Conservation (phyloP, 2,797 vertebrate species). For the Rhyacichthys aspro region DNA sequence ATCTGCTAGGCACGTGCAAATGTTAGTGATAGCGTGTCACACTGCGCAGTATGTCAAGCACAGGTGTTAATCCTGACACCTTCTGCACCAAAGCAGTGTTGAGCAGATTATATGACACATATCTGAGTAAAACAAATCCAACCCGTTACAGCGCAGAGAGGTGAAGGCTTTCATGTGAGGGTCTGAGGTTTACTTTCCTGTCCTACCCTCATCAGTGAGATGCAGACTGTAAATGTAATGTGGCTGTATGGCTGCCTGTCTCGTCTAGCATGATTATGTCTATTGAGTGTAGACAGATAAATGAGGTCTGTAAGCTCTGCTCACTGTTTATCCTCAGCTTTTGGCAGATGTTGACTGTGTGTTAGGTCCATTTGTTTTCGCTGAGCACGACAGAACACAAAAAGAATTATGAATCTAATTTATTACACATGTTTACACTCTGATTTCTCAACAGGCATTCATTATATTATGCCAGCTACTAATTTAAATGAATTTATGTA, state of each 20-base stretch:
- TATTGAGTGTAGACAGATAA: constrained; percentile 23
- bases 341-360: constrained; percentile 31
- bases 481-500: constrained; percentile 44
- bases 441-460: constrained; percentile 19
- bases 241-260: constrained; percentile 9
- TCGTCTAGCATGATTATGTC: constrained; percentile 16
- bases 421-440: constrained; percentile 30
- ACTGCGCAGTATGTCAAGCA: constrained; percentile 46
- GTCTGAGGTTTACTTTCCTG: constrained; percentile 24
- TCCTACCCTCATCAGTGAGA: constrained; percentile 29
- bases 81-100: constrained; percentile 34
- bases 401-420: constrained; percentile 18
- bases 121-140: constrained; percentile 35
- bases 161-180: constrained; percentile 52
- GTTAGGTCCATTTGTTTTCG: constrained; percentile 31
- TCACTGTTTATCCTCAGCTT: constrained; percentile 8
- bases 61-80: constrained; percentile 75
- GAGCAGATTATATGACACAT: constrained; percentile 58
- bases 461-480: constrained; percentile 11
- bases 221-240: constrained; percentile 16
- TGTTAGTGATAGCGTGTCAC: constrained; percentile 46
- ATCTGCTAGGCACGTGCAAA: constrained; percentile 35
- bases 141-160: constrained; percentile 29
- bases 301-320: constrained; percentile 21
- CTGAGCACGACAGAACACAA: constrained; percentile 18